Evolutionary conservation across 2,113 vertebrate genomes (phyloP), one percentile per base, ranked within the genome.

Genomic region (Eclectus roratus): DNA sequence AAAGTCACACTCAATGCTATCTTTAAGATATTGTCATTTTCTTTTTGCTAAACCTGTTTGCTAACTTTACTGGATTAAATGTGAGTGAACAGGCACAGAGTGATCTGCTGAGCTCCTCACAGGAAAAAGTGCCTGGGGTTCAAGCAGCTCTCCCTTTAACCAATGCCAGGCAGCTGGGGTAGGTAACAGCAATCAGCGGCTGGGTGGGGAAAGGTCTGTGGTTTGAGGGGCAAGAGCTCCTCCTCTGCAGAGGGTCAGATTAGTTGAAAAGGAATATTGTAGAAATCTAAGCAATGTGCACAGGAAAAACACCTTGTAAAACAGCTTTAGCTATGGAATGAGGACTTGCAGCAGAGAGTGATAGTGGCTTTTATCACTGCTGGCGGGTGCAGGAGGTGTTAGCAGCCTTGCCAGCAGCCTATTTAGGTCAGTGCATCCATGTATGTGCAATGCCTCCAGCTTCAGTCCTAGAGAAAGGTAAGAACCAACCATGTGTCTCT

Each of bases 401-500:
- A 58, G 77, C 66, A 90, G 69, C 77, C 60, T 69, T 47, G 44
- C 74, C 69, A 81, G 39, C 78, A 82, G 28, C 15, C 11, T 83
- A 6, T 73, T 31, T 60, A 63, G 76, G 76, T 53, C 72, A 88
- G 41, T 7, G 14, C 46, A 49, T 53, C 55, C 60, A 7, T 5
- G 13, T 2, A 4, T 1, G 15, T 49, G 23, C 41, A 25, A 17
- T 0, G 0, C 25, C 63, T 81, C 33, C 39, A 25, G 64, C 68
- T 44, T 87, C 0, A 0, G 52, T 65, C 49, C 66, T 49, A 27
- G 68, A 35, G 60, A 49, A 88, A 85, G n/a, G 50, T 85, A 82
- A 93, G 76, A 41, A 6, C 21, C 15, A 58, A 41, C 10, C 0
- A 0, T 14, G 7, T 0, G 0, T n/a, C 17, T 78, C 27, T 28